A percentile compares a stretch with the other conserved stretches of the same genome.
phyloP scores from a whole-genome alignment of 1,140 invertebrate genomes.

The Brachionus sp. region DNA sequence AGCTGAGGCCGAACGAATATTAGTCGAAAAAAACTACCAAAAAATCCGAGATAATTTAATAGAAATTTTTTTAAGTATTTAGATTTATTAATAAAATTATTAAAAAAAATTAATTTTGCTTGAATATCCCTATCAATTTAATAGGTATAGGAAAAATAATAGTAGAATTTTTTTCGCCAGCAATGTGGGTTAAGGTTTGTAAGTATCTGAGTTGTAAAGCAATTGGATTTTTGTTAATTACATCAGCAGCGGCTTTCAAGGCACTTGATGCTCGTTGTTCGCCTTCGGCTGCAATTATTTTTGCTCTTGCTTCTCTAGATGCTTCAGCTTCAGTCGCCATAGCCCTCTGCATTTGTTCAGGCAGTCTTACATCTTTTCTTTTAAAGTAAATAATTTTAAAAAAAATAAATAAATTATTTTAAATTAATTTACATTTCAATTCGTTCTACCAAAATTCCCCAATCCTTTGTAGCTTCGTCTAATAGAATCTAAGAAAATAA shows the following conservation, averaged over 20 bases:
- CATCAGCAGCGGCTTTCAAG: constrained; percentile 41
- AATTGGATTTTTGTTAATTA: constrained; percentile 63
- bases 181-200: constrained; percentile 86
- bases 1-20: constrained; percentile 64
- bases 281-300: constrained; percentile 49
- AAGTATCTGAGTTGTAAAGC: constrained; percentile 74
- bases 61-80: constrained; percentile 60
- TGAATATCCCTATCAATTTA: constrained; percentile 68
- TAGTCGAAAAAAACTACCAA: constrained; percentile 62
- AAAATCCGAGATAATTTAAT: constrained; percentile 64
- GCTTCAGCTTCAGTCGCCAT: constrained; percentile 58
- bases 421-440: constrained; percentile 36
- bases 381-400: background rate
- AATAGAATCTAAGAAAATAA: constrained; percentile 15
- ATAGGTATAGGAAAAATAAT: constrained; percentile 94
- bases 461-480: constrained; percentile 26
- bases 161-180: constrained; percentile 94
- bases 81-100: background rate
- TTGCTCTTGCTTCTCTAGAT: constrained; percentile 53
- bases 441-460: constrained; percentile 35
- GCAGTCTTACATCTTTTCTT: constrained; percentile 50
- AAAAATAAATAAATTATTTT: background rate
- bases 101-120: background rate
- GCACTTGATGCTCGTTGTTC: constrained; percentile 45
- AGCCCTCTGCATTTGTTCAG: constrained; percentile 52